A percentile compares a stretch with the other conserved stretches of the same genome.
Evolutionary conservation across 2,113 vertebrate genomes (phyloP).

Genomic region (Struthidea cinerea): DNA sequence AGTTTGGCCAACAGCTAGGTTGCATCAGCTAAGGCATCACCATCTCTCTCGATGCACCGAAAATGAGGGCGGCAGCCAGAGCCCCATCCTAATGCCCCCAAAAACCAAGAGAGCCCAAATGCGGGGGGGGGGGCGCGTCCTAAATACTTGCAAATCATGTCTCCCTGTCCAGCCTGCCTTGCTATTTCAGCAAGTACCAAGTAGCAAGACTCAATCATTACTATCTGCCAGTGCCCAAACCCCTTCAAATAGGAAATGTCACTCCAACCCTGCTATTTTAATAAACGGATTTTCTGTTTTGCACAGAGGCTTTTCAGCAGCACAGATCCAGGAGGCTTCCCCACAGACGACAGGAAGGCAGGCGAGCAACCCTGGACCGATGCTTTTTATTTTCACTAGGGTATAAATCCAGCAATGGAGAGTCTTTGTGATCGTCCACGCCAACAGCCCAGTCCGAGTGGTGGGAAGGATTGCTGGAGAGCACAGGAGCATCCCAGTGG

Average conservation of each 20-base stretch:
- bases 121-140: neutral
- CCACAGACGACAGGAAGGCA: conserved; percentile 12
- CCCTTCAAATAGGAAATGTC: neutral
- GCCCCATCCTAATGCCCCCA: neutral
- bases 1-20: neutral
- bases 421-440: conserved; percentile 15
- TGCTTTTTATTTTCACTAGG: conserved; percentile 63
- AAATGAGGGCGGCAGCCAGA: neutral
- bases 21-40: accelerated
- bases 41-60: neutral
- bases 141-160: neutral
- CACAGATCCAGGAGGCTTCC: neutral
- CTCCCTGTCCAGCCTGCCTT: neutral
- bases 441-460: conserved; percentile 42
- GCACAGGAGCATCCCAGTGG: neutral
- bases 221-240: neutral
- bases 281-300: neutral
- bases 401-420: conserved; percentile 67
- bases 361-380: conserved; percentile 34
- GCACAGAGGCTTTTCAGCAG: neutral
- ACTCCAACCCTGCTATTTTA: neutral
- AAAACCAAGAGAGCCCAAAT: neutral
- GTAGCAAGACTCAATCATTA: neutral
- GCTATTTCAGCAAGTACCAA: neutral
- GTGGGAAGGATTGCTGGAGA: conserved; percentile 39